These are phyloP conservation scores for Cataglyphis hispanica DNA, from an alignment of 1,140 invertebrate species.

Conservation along the genomic window DNA sequence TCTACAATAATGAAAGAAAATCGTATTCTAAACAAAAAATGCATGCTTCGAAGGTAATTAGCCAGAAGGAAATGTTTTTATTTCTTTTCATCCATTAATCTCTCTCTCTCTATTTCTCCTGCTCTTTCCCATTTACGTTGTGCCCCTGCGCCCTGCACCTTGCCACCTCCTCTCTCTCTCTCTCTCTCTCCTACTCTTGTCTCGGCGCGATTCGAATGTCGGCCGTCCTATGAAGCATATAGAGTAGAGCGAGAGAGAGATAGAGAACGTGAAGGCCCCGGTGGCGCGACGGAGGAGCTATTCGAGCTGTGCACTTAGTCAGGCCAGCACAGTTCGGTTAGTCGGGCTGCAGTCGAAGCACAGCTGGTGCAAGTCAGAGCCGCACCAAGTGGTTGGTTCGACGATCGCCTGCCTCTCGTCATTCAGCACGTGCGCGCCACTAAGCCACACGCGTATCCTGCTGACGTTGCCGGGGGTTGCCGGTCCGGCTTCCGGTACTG, in stretches of 20 bases:
- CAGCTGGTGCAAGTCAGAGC: background rate
- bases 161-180: background rate
- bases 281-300: conserved; percentile 25
- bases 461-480: background rate
- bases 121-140: background rate
- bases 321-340: conserved; percentile 29
- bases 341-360: conserved; percentile 22
- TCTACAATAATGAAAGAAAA: background rate
- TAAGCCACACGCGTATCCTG: background rate
- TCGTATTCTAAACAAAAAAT: background rate
- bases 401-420: background rate
- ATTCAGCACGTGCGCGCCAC: conserved; percentile 30
- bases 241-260: conserved; percentile 18
- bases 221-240: background rate
- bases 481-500: no score
- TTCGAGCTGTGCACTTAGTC: conserved; percentile 26
- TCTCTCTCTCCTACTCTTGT: conserved; percentile 21
- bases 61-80: background rate
- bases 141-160: conserved; percentile 28
- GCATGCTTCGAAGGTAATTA: background rate
- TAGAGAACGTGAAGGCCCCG: background rate
- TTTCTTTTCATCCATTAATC: background rate
- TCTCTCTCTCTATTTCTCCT: conserved; percentile 51
- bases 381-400: background rate
- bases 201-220: conserved; percentile 31